Percentiles rank a stretch among this genome's conserved stretches.
These are phyloP conservation scores for Ceratoteleas bidentatus DNA, from an alignment of 1,140 invertebrate genomes.

Conservation along the genomic window DNA sequence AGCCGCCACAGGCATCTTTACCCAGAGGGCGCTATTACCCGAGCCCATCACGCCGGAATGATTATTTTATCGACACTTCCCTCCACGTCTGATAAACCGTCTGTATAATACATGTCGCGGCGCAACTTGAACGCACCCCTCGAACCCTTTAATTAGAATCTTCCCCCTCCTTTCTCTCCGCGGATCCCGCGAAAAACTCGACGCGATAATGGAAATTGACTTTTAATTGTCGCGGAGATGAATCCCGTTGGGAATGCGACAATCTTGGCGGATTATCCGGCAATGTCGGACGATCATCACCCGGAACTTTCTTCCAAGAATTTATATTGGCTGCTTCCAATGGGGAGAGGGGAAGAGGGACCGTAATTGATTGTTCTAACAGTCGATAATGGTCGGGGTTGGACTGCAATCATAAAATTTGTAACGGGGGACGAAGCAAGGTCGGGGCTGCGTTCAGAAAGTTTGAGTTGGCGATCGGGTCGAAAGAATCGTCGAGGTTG, in stretches of 20 bases:
- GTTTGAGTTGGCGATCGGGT: no score
- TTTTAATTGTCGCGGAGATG: slow-evolving; percentile 35
- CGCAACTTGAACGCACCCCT: neutral
- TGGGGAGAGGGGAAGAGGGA: slow-evolving; percentile 26
- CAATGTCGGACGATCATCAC: slow-evolving; percentile 44
- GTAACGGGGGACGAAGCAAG: no score
- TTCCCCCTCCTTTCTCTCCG: no score
- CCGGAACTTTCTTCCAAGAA: slow-evolving; percentile 54
- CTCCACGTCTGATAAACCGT: neutral
- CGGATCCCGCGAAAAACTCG: neutral
- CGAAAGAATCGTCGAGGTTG: no score
- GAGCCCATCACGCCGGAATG: no score
- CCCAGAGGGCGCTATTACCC: neutral
- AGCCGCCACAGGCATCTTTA: neutral
- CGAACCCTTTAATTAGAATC: no score
- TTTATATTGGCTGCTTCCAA: slow-evolving; percentile 59
- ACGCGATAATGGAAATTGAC: slow-evolving; percentile 28
- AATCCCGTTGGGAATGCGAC: slow-evolving; percentile 38
- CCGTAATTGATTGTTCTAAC: slow-evolving; percentile 53
- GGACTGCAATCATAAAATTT: no score
- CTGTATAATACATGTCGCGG: neutral
- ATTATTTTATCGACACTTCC: no score
- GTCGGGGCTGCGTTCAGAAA: no score
- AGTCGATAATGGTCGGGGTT: slow-evolving; percentile 49
- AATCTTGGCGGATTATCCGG: slow-evolving; percentile 38